A percentile compares a stretch with the other conserved stretches of the same genome.
These are phyloP conservation scores for Pheucticus melanocephalus DNA, from an alignment of 2,113 vertebrate species.

Conservation along the genomic window DNA sequence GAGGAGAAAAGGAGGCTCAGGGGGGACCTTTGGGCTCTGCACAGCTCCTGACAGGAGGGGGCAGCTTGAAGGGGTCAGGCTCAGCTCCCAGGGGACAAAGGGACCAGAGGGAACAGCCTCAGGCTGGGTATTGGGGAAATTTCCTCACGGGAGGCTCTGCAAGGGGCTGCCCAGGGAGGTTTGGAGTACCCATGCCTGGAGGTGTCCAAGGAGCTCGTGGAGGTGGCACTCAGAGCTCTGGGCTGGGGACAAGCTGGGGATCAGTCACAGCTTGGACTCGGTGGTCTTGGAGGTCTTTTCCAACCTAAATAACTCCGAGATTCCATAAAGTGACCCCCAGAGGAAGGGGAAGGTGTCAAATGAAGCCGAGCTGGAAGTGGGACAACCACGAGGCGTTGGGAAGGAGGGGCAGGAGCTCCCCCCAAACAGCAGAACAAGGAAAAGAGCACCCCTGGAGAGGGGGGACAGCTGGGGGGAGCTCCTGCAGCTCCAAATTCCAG, in stretches of 20 bases:
- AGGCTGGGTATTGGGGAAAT: neutral
- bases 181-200: neutral
- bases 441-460: rapidly evolving
- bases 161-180: neutral
- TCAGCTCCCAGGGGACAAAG: neutral
- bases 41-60: neutral
- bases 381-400: neutral
- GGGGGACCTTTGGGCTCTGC: neutral
- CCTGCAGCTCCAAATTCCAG: neutral
- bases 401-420: neutral
- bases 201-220: neutral
- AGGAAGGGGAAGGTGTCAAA: neutral
- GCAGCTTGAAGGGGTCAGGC: rapidly evolving
- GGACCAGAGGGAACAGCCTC: neutral
- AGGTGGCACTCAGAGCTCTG: rapidly evolving
- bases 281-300: neutral
- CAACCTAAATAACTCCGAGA: neutral
- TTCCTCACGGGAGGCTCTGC: rapidly evolving
- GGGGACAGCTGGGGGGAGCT: neutral
- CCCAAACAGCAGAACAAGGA: rapidly evolving
- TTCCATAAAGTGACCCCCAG: neutral
- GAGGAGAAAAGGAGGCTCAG: neutral
- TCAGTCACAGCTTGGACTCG: neutral
- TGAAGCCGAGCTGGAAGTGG: neutral
- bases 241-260: neutral